Percentiles rank a stretch among this genome's conserved stretches.
These are phyloP conservation scores for Drosophila nannoptera DNA, from an alignment of 1,140 invertebrate species.

Conservation along the genomic window DNA sequence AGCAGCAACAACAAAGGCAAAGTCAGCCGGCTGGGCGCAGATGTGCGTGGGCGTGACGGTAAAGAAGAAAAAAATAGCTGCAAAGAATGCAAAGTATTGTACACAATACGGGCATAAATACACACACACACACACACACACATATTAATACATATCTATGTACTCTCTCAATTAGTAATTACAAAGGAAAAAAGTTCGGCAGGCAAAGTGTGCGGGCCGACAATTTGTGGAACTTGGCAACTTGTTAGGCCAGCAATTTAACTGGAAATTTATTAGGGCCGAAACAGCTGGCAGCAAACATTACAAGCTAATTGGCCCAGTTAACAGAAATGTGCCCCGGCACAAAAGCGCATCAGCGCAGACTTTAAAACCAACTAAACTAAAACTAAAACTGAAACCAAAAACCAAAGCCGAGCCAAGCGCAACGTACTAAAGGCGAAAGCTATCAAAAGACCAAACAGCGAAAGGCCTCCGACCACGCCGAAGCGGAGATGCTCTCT, in stretches of 20 bases:
- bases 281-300: conserved; percentile 64
- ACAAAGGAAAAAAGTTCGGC: conserved; percentile 46
- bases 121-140: not conserved
- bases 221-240: conserved; percentile 20
- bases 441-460: conserved; percentile 15
- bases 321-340: conserved; percentile 54
- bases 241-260: conserved; percentile 72
- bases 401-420: conserved; percentile 40
- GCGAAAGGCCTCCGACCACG: conserved; percentile 2
- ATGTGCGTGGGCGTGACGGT: conserved; percentile 1
- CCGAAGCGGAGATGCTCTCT: not conserved
- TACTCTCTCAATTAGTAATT: conserved; percentile 67
- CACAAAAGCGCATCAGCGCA: conserved; percentile 31
- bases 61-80: conserved; percentile 28
- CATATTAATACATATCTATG: not conserved
- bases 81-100: conserved; percentile 61
- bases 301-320: conserved; percentile 68
- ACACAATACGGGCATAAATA: conserved; percentile 18
- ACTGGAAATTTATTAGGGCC: conserved; percentile 72
- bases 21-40: conserved; percentile 5
- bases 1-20: too few species aligned
- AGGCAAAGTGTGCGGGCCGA: not conserved
- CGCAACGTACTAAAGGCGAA: conserved; percentile 36
- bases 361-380: conserved; percentile 69
- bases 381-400: conserved; percentile 20